Base-by-base conservation (phyloP, 2,888 invertebrate species). In the Campopleginae sp. region DNA sequence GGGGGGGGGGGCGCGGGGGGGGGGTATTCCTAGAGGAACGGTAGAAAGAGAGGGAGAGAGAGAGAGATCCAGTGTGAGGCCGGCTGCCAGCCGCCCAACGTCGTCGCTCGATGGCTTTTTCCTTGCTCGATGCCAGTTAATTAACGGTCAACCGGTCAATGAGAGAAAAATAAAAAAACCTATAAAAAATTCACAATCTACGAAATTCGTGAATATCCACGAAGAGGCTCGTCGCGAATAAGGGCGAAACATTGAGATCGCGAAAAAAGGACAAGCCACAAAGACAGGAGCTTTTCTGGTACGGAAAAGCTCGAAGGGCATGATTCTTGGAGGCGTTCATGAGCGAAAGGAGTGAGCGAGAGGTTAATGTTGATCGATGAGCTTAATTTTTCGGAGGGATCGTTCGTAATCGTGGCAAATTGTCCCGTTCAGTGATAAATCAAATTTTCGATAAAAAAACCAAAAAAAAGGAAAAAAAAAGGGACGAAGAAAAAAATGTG, bases 21-120 rank as follows among this genome's bases (percentile, higher is more conserved):
- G 76, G 63, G 85, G 71, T 80, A 44, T 79, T 76, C 82, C 79
- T 72, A 82, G 85, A 82, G 82, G 76, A 82, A 76, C 70, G 79
- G 79, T 63, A 27, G 81, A 81, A 63, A 23, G 58, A 27, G 74
- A 63, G 48, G 63, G 46, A 33, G 65, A 65, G 14, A 65, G 74
- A 46, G 33, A n/a, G 51, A 63, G 86, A 87, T 89, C 87, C 92
- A 93, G 93, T 93, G 91, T 91, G 92, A 93, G 93, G 93, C 93
- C 93, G 93, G 93, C 93, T 92, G 90, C 91, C 90, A 91, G 92
- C 93, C 92, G 93, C 91, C 92, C 90, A 93, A 91, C 92, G 90
- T 92, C 92, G 90, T 92, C 92, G 90, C 90, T 88, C 31, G 88
- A 91, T 88, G 89, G 89, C 87, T 86, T 89, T 90, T 80, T 54